Evolutionary conservation across 2,797 vertebrate genomes (phyloP).

Genomic region (Balearica regulorum): DNA sequence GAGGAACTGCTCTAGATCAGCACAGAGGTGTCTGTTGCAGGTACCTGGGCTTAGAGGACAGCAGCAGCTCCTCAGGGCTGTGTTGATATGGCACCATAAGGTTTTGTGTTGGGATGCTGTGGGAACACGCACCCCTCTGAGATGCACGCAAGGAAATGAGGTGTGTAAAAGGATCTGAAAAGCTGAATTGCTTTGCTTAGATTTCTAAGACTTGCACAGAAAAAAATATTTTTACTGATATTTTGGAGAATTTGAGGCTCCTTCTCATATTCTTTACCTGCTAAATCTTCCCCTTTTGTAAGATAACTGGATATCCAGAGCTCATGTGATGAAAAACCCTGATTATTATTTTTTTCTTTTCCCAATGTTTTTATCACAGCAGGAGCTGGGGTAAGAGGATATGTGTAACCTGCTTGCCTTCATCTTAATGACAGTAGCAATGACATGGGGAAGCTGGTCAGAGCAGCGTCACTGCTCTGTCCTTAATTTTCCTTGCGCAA

Average conservation of each 20-base stretch:
- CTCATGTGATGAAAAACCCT: accelerated
- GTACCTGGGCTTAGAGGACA: accelerated
- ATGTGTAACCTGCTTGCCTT: background rate
- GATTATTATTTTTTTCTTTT: background rate
- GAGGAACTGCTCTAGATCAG: background rate
- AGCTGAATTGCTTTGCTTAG: background rate
- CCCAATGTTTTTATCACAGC: background rate
- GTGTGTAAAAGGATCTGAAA: background rate
- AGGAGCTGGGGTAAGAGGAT: background rate
- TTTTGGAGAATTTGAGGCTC: background rate
- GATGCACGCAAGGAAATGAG: accelerated
- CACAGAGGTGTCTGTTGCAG: background rate
- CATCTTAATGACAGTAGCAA: accelerated
- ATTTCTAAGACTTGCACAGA: background rate
- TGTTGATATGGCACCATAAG: accelerated
- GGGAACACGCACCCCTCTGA: background rate
- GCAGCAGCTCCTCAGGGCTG: background rate
- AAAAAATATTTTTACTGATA: background rate
- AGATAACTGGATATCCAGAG: background rate
- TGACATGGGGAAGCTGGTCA: background rate
- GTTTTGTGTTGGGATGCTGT: background rate
- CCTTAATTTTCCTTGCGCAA: background rate
- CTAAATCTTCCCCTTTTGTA: background rate
- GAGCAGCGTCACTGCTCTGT: background rate
- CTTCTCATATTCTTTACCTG: background rate